A percentile compares a stretch with the other conserved stretches of the same genome.
phyloP scores from a whole-genome alignment of 2,113 vertebrate genomes.

The Crypturellus undulatus region DNA sequence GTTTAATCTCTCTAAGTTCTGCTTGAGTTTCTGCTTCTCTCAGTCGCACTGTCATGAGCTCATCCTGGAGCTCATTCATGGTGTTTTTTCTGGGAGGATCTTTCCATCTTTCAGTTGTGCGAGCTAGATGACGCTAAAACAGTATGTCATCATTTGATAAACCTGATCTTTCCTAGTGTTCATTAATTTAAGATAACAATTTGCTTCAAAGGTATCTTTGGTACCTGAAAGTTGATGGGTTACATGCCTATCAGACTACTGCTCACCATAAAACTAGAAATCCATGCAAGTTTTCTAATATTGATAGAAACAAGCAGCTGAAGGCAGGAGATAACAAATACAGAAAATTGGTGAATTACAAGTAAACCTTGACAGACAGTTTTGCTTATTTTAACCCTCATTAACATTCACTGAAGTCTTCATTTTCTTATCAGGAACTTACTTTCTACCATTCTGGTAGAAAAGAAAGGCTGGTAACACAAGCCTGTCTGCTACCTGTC shows the following conservation, averaged over 20 bases:
- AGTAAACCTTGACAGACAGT: background rate
- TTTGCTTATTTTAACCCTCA: background rate
- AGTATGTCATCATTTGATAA: background rate
- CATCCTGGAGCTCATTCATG: constrained; percentile 92
- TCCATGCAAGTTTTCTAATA: background rate
- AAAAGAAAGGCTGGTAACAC: background rate
- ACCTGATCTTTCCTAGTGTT: background rate
- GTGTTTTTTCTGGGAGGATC: constrained; percentile 91
- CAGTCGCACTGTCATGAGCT: constrained; percentile 94
- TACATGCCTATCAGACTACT: background rate
- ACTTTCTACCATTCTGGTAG: background rate
- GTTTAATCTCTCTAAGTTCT: constrained; percentile 90
- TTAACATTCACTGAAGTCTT: background rate
- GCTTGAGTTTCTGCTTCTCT: constrained; percentile 95
- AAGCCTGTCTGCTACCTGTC: background rate
- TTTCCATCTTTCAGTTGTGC: constrained; percentile 94
- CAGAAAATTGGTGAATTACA: background rate
- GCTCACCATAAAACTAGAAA: background rate
- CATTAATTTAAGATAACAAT: background rate
- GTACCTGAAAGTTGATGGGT: background rate
- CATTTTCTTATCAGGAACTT: background rate
- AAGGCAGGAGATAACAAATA: background rate
- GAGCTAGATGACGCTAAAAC: constrained; percentile 90
- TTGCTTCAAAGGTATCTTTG: background rate
- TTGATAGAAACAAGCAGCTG: background rate